Conservation (phyloP, 1,140 invertebrate species). For the Penaeus indicus region DNA sequence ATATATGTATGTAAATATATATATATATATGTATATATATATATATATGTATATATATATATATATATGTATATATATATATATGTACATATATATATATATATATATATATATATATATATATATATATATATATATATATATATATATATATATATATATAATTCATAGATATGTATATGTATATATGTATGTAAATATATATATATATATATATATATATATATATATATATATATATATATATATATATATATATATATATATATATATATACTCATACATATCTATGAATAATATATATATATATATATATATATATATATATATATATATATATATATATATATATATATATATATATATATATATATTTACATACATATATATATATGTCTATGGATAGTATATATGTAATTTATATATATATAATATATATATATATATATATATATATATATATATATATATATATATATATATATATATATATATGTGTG, state of each 20-base stretch:
- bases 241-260: slow-evolving; percentile 11
- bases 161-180: too few relatives aligned
- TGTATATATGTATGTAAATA: background rate
- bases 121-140: slow-evolving; percentile 14
- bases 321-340: slow-evolving; percentile 17
- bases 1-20: background rate
- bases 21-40: background rate
- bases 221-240: background rate
- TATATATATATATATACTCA: too few relatives aligned
- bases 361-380: background rate
- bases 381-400: background rate
- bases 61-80: background rate
- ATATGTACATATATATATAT: background rate
- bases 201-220: slow-evolving; percentile 16
- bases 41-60: background rate
- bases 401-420: background rate
- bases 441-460: too few relatives aligned
- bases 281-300: background rate
- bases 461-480: too few relatives aligned
- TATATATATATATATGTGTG: too few relatives aligned
- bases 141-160: background rate
- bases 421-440: too few relatives aligned
- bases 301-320: slow-evolving; percentile 3
- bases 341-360: background rate
- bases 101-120: slow-evolving; percentile 11